Base-by-base conservation (phyloP, 1,140 invertebrate species). In the Aphidius ervi region DNA sequence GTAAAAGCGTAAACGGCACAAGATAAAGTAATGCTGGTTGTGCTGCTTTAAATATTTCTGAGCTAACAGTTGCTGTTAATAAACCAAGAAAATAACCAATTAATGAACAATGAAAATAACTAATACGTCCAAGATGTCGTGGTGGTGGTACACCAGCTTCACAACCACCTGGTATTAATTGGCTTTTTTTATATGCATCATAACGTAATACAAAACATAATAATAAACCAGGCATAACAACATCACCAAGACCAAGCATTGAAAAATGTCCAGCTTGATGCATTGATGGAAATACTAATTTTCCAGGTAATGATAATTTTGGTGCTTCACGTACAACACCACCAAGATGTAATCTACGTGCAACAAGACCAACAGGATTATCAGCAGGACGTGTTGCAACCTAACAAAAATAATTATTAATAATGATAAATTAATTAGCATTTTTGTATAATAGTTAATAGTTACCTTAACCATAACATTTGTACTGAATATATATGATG, bases 61-160 rank as follows among this genome's bases (percentile, higher is more conserved):
- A 95, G 67, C 94, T 97, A 61, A 98, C 93, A 39, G 95, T 98
- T 56, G 96, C 96, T 71, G 95, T 98, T 73, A 98, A 83, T 72
- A 98, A 83, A 65, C 96, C 95, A 81, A 98, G 84, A 82, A 98
- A 98, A 82, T 98, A 98, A 65, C 96, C 96, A 74, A 98, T 89
- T 70, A 98, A 86, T 68, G 95, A 98, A 84, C 96, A 98, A 83
- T 98, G 96, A 86, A 98, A 98, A 84, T 98, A 97, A 74, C 84
- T 87, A 65, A 88, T 84, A 68, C 82, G 85, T 68, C 81, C 84
- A 6, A 88, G 79, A 68, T 87, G 84, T 67, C 86, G 82, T 7
- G 91, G 89, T 4, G 89, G 88, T 48, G 91, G 91, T 54, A 93
- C 86, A 20, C 90, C 90, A 61, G 88, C 84, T 71, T 93, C 90